A percentile compares a stretch with the other conserved stretches of the same genome.
Conservation (phyloP, 2,888 invertebrate genomes). For the Cheilosia urbana region DNA sequence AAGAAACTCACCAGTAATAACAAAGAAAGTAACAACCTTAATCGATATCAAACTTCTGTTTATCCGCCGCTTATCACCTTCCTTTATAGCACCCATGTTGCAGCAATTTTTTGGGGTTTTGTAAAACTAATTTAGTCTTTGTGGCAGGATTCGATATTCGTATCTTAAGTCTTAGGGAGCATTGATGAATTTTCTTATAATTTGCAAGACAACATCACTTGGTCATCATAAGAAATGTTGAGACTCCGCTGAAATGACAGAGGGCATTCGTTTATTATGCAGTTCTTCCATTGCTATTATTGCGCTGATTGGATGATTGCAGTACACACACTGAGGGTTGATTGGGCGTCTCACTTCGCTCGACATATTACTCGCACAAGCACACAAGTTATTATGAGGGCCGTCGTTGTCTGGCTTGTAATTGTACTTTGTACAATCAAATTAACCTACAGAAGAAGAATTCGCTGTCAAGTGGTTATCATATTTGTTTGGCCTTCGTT, state of each 20-base stretch:
- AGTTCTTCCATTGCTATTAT: not conserved
- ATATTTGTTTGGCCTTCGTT: constrained; percentile 27
- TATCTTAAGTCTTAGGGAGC: constrained; percentile 45
- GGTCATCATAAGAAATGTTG: constrained; percentile 43
- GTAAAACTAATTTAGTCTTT: constrained; percentile 55
- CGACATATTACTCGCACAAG: not conserved
- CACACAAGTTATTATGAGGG: constrained; percentile 41
- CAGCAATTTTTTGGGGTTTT: constrained; percentile 1
- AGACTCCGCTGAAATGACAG: constrained; percentile 33
- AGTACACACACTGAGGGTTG: not conserved
- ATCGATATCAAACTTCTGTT: constrained; percentile 90
- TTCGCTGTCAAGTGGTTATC: constrained; percentile 17
- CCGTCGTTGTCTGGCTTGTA: constrained; percentile 50
- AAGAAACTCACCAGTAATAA: constrained; percentile 88
- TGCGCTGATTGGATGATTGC: constrained; percentile 50
- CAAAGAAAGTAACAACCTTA: constrained; percentile 92
- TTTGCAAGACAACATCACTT: constrained; percentile 25
- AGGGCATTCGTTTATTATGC: constrained; percentile 6
- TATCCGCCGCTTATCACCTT: constrained; percentile 83
- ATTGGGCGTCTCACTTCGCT: constrained; percentile 1
- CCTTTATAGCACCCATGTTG: constrained; percentile 80
- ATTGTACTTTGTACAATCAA: constrained; percentile 47
- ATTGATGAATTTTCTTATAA: constrained; percentile 37
- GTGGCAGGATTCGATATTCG: constrained; percentile 66
- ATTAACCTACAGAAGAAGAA: constrained; percentile 57